A percentile compares a stretch with the other conserved stretches of the same genome.
Conservation (phyloP, 2,113 vertebrate genomes). For the Eclectus roratus region DNA sequence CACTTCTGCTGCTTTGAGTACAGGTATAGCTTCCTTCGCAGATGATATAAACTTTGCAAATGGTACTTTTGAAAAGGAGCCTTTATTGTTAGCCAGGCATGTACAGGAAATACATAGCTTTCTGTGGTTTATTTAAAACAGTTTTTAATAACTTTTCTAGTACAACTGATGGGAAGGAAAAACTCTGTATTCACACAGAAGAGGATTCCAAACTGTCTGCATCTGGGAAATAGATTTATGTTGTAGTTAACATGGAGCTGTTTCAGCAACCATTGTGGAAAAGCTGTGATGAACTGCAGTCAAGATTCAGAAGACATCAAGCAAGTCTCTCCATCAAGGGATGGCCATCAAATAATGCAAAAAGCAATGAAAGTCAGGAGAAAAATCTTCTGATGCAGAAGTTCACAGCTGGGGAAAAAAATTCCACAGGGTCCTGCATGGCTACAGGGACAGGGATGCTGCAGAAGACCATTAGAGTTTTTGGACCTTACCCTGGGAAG, state of each 20-base stretch:
- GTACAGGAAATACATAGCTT: slow-evolving; percentile 31
- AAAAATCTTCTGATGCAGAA: not conserved
- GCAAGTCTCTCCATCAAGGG: not conserved
- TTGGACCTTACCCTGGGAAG: not conserved
- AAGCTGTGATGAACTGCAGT: slow-evolving; percentile 17
- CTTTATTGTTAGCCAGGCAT: not conserved
- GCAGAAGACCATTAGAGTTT: not conserved
- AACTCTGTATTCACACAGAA: slow-evolving; percentile 21
- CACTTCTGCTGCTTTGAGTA: not conserved
- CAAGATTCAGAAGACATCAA: slow-evolving; percentile 15
- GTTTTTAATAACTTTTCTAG: slow-evolving; percentile 47
- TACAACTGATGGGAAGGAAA: slow-evolving; percentile 43
- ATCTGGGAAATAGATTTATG: slow-evolving; percentile 36
- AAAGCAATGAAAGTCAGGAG: not conserved
- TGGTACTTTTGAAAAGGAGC: not conserved
- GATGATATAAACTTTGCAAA: not conserved
- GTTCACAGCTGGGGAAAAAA: not conserved
- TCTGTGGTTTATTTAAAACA: slow-evolving; percentile 51
- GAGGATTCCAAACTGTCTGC: slow-evolving; percentile 44
- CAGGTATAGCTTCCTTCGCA: slow-evolving; percentile 1
- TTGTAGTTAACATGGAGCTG: not conserved
- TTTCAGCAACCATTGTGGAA: slow-evolving; percentile 19
- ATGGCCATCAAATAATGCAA: not conserved
- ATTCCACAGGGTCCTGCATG: not conserved
- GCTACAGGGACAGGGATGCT: not conserved